Evolutionary conservation across 2,113 vertebrate genomes (phyloP), one percentile per base, ranked within the genome.

Genomic region (Dissostichus mawsoni): DNA sequence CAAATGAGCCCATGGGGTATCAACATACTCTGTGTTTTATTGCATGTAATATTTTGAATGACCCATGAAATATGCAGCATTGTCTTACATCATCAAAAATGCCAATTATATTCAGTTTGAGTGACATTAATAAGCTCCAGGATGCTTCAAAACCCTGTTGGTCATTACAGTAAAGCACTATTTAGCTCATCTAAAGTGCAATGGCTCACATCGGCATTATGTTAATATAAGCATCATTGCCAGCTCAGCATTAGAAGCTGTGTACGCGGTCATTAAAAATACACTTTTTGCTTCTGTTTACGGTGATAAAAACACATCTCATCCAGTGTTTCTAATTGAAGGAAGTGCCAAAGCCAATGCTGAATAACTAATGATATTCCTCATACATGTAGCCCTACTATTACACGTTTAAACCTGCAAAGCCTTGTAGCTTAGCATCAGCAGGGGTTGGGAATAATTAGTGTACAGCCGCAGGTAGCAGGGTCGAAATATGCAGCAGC

Each of bases 371-470:
- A 41, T 5, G 36, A 7, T 41, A 41, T 41, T 41, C 36, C 36
- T 41, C 33, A 5, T 33, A 5, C 33, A 33, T 33, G 33, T 33
- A 7, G 4, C 3, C 4, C 33, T 36, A 36, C 3, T 4, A 36
- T 36, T 41, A 41, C 36, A 63, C 33, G 20, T 10, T 29, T 6
- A 25, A 18, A 67, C 47, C 33, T 36, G 36, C 25, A 53, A 52
- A 14, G 16, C 64, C 61, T 29, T 3, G 36, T 25, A 20, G 73
- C 51, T 3, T 66, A 55, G 45, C 36, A 65, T 52, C 68, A 80
- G 83, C 65, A 44, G 70, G 77, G 10, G 58, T 29, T 51, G 45
- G 59, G 45, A 67, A 61, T 78, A 74, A 87, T 85, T 29, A 82
- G 50, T 52, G 41, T 23, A 2, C 16, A 50, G 29, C 88, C 25